phyloP scores from a whole-genome alignment of 2,888 invertebrate species.

The Seira ritae region DNA sequence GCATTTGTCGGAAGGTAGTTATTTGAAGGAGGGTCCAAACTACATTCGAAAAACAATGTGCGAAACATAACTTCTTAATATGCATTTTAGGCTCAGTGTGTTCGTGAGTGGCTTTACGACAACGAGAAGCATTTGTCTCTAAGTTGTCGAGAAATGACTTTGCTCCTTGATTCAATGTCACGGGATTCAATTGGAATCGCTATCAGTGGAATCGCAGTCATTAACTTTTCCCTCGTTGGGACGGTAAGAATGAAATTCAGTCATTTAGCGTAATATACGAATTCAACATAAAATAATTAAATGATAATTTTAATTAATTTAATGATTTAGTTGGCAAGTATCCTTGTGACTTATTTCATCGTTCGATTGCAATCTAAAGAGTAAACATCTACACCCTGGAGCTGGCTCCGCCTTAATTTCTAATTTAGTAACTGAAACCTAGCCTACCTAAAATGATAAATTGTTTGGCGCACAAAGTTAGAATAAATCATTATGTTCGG shows the following conservation, averaged over 20 bases:
- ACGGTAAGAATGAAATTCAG: slow-evolving; percentile 35
- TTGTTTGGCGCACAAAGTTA: no score
- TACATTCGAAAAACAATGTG: no score
- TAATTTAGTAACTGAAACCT: no score
- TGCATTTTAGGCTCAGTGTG: slow-evolving; percentile 22
- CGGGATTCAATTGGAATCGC: slow-evolving; percentile 40
- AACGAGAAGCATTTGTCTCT: slow-evolving; percentile 39
- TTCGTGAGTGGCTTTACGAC: slow-evolving; percentile 52
- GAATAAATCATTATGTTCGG: no score
- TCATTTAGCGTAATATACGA: not conserved
- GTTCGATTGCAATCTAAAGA: slow-evolving; percentile 38
- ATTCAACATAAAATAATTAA: no score
- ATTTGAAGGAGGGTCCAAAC: no score
- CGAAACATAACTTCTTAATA: no score
- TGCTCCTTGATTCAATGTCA: slow-evolving; percentile 45
- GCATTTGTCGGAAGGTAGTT: slow-evolving; percentile 49
- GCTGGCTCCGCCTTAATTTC: no score
- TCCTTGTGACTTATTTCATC: slow-evolving; percentile 48
- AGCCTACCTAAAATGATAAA: no score
- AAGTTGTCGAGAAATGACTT: slow-evolving; percentile 22
- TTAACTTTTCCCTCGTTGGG: slow-evolving; percentile 54
- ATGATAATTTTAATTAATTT: not conserved
- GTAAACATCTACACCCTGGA: no score
- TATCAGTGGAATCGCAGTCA: slow-evolving; percentile 10
- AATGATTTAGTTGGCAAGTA: slow-evolving; percentile 44